Base-by-base conservation (phyloP, 2,113 vertebrate genomes). In the Bungarus multicinctus region DNA sequence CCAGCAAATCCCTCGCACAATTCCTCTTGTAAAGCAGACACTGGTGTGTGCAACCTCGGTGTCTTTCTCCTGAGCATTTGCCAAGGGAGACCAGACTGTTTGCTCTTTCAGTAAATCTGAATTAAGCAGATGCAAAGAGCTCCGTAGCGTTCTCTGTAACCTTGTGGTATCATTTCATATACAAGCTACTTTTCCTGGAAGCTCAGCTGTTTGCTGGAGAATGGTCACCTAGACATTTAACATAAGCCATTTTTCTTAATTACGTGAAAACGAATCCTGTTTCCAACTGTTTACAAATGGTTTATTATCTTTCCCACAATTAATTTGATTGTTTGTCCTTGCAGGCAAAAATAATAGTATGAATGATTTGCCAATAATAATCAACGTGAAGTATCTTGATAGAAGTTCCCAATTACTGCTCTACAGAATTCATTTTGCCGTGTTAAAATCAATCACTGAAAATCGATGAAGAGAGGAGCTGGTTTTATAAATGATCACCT, bases 291-390 rank as follows among this genome's bases (percentile, higher is more conserved):
- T 96, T 96, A 91, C 91, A 90, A 95, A 95, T 96, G 93, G 87
- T 93, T 97, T 93, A 94, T 95, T 94, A 96, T 53, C 91, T 96
- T 96, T 95, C 94, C 55, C 88, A 85, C 92, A 94, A 91, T 94
- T 95, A 95, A 96, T 94, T 60, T 34, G 85, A 94, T 91, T 96
- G 69, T 27, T 94, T 90, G n/a, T 88, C 94, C 90, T 95, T 91
- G 95, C 91, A 89, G 91, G 74, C 53, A 95, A 93, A 53, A 94
- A 91, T 94, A 95, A 94, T 91, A 96, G 93, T 52, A 92, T 96
- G 96, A 97, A 91, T 91, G 92, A 95, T 96, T 95, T 96, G 93
- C 57, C 95, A 96, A 95, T 96, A 94, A 95, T 95, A 93, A 92
- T 95, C 96, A 96, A 97, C 93, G 45, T 47, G 74, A 90, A 22